Conservation (phyloP, 2,888 invertebrate genomes). For the Ectemnius cavifrons region DNA sequence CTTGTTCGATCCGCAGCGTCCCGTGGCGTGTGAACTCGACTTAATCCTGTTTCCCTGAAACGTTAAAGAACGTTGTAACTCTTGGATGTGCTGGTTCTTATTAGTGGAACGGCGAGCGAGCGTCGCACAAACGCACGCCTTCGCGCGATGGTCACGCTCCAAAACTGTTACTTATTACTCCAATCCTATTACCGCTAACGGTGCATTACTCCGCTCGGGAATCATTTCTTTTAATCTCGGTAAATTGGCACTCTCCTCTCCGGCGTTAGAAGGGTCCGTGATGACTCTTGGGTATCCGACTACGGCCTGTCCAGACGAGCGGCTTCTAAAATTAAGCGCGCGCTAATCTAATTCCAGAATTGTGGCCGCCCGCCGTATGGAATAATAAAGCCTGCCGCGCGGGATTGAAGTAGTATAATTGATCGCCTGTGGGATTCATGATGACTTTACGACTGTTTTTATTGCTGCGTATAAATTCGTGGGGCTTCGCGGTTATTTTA, state of each 20-base stretch:
- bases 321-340: not conserved
- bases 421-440: not conserved
- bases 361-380: not conserved
- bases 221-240: slow-evolving; percentile 55
- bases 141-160: slow-evolving; percentile 73
- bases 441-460: not conserved
- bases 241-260: slow-evolving; percentile 34
- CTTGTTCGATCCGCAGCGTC: too few species aligned
- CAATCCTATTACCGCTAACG: slow-evolving; percentile 74
- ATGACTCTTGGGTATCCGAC: not conserved
- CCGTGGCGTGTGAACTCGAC: too few species aligned
- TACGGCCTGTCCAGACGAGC: not conserved
- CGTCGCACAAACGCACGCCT: slow-evolving; percentile 34
- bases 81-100: slow-evolving; percentile 22
- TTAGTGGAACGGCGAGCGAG: slow-evolving; percentile 61
- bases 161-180: slow-evolving; percentile 75
- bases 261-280: not conserved
- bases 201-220: slow-evolving; percentile 61
- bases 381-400: not conserved
- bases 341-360: not conserved
- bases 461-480: too few species aligned
- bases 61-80: too few species aligned
- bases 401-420: too few species aligned
- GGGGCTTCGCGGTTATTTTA: too few species aligned
- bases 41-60: too few species aligned